Evolutionary conservation across 2,888 invertebrate genomes (phyloP).

Genomic region (Congeria kusceri): DNA sequence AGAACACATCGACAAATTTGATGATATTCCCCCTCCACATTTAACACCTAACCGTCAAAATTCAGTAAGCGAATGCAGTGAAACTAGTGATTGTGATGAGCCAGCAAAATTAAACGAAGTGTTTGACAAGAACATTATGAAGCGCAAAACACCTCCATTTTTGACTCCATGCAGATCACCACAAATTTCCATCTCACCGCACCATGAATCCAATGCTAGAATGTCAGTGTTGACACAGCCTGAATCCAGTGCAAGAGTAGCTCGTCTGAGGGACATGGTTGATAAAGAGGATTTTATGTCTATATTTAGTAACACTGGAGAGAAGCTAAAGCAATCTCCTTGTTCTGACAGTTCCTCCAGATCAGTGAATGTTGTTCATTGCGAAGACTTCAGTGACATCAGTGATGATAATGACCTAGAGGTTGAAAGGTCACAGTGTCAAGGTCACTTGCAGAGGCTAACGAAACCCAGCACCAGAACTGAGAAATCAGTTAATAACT

Average conservation of each 20-base stretch:
- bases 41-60: constrained; percentile 46
- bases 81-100: no score
- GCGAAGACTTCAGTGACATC: constrained; percentile 70
- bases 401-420: constrained; percentile 67
- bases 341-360: constrained; percentile 50
- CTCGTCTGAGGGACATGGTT: no score
- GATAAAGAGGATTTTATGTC: constrained; percentile 11
- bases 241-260: background rate
- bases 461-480: background rate
- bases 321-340: constrained; percentile 13
- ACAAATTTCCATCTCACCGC: constrained; percentile 40
- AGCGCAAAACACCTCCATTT: constrained; percentile 48
- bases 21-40: constrained; percentile 39
- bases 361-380: constrained; percentile 65
- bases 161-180: constrained; percentile 61
- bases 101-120: no score
- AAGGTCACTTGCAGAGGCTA: background rate
- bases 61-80: constrained; percentile 4
- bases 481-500: background rate
- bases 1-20: constrained; percentile 14
- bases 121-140: background rate
- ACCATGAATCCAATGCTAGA: constrained; percentile 10
- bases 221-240: no score
- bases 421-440: constrained; percentile 1
- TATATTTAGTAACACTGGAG: no score